Percentiles rank a stretch among this genome's conserved stretches.
These are phyloP conservation scores for Lasioglossum baleicum DNA, from an alignment of 1,140 invertebrate genomes.

Conservation along the genomic window DNA sequence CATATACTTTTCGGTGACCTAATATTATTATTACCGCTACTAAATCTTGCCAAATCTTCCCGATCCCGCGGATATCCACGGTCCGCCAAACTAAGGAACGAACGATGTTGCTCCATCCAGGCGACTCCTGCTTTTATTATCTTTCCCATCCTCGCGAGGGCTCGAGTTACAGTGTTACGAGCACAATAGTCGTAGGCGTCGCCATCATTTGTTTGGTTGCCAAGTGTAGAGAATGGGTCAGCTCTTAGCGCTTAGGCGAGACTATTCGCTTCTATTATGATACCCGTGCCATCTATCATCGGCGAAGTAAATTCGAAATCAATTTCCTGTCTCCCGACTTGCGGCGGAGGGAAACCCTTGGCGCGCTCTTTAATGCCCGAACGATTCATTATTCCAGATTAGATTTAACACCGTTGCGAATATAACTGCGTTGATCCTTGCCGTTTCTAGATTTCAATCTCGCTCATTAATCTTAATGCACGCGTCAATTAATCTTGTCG, in stretches of 20 bases:
- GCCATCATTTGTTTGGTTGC: conserved; percentile 58
- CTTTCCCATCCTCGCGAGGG: conserved; percentile 36
- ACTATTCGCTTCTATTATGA: conserved; percentile 29
- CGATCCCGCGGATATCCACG: neutral
- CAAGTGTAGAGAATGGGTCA: conserved; percentile 50
- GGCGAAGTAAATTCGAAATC: conserved; percentile 27
- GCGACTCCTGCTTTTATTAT: conserved; percentile 55
- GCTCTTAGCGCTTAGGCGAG: conserved; percentile 35
- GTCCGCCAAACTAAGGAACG: conserved; percentile 20
- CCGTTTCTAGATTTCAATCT: neutral
- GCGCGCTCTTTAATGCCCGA: neutral
- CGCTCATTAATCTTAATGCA: too few relatives aligned
- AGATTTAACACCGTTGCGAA: neutral
- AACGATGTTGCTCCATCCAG: neutral
- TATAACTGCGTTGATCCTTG: neutral
- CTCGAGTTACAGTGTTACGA: conserved; percentile 56
- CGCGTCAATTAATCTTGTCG: neutral
- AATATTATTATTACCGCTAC: neutral
- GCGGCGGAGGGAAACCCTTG: neutral
- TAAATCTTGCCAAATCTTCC: neutral
- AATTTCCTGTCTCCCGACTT: conserved; percentile 1
- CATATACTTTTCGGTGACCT: neutral
- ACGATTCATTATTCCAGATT: neutral
- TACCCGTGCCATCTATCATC: conserved; percentile 38
- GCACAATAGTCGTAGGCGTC: conserved; percentile 47